Base-by-base conservation (phyloP, 2,113 vertebrate genomes). In the Anoplopoma fimbria region DNA sequence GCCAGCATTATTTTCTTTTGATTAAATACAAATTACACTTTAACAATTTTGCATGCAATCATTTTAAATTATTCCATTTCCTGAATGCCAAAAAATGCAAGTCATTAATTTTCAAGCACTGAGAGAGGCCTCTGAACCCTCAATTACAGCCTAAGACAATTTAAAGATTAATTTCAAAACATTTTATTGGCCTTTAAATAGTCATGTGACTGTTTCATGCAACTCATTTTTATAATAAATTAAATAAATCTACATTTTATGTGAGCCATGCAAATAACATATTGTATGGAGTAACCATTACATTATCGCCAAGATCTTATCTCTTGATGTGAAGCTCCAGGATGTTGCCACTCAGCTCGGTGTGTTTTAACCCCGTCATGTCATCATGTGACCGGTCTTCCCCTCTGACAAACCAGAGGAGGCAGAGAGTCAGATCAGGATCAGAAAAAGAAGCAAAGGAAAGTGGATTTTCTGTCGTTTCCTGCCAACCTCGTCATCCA, bases 381-480 rank as follows among this genome's bases (percentile, higher is more conserved):
- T 84, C 80, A 65, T 67, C 27, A 17, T 31, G 80, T 57, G 65
- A 65, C 55, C 65, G 14, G 38, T 58, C 49, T 34, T 68, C 65
- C 36, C 53, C 36, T 45, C 58, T 49, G 79, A 81, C 73, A 55
- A 60, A 61, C 40, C 25, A 51, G 21, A 64, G 45, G 40, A 55
- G 75, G 38, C 77, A 21, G 19, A 42, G 51, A 73, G 65, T 72
- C 80, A 58, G 61, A 86, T 83, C 63, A 68, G 60, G 65, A 74
- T 73, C 84, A 75, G 75, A 79, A 76, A n/a, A 78, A 86, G 40
- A 80, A 62, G 72, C 53, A 27, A n/a, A n/a, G 82, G 70, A 75
- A 81, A 85, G 88, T 82, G 68, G 78, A 81, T 86, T 88, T 75
- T 78, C 85, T 89, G 86, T 90, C 61, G 6, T 60, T 75, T 4